These are phyloP conservation scores for Orchestes rusci DNA, from an alignment of 2,888 invertebrate species.

Conservation along the genomic window DNA sequence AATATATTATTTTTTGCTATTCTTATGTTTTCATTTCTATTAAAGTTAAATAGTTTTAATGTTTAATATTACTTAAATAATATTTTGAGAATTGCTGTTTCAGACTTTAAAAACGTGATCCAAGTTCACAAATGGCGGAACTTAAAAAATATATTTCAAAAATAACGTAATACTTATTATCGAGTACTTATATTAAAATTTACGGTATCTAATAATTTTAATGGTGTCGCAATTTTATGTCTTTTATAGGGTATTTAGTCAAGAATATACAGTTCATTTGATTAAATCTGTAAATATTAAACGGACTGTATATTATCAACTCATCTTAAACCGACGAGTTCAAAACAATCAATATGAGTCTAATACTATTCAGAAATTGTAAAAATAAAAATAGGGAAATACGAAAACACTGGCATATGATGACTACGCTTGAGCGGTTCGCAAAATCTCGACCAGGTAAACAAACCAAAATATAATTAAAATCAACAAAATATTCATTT, in stretches of 20 bases:
- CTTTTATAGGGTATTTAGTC: constrained; percentile 37
- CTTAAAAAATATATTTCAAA: constrained; percentile 43
- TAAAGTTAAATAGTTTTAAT: constrained; percentile 31
- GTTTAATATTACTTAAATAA: constrained; percentile 42
- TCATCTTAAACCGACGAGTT: too few relatives aligned
- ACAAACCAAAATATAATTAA: too few relatives aligned
- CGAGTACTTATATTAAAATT: constrained; percentile 36
- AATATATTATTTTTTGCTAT: constrained; percentile 29
- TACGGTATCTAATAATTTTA: constrained; percentile 29
- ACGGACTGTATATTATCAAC: too few relatives aligned
- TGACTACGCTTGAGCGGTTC: constrained; percentile 38
- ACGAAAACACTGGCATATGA: constrained; percentile 40
- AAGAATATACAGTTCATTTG: background rate
- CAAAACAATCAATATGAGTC: too few relatives aligned
- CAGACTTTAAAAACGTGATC: constrained; percentile 46
- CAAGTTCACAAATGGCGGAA: constrained; percentile 37
- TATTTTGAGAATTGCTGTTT: constrained; percentile 48
- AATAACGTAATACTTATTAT: constrained; percentile 41
- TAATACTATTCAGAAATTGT: background rate
- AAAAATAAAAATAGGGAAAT: constrained; percentile 30
- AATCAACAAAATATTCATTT: too few relatives aligned
- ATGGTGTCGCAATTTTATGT: constrained; percentile 41
- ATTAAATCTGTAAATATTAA: too few relatives aligned
- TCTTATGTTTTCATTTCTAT: constrained; percentile 27
- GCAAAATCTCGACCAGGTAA: too few relatives aligned